Evolutionary conservation across 2,113 vertebrate genomes (phyloP), one percentile per base, ranked within the genome.

Genomic region (Saccopteryx bilineata): DNA sequence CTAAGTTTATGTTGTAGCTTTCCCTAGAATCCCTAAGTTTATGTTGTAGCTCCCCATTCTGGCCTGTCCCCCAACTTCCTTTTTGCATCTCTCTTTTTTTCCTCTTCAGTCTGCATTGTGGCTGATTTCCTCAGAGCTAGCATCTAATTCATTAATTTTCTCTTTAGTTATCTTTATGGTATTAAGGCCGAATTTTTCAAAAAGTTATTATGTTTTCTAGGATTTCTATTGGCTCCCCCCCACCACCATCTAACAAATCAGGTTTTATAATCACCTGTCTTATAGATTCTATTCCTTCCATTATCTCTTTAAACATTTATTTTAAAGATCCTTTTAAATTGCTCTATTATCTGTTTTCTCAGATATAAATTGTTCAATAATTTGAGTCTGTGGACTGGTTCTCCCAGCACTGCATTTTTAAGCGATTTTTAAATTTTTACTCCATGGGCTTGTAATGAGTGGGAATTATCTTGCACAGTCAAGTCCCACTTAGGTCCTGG

Each of bases 301-400:
- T n/a, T 24, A n/a, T 50, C 24, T 87, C 61, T 82, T 82, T 85
- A 14, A 92, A 80, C 21, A 76, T 82, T 96, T 94, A 28, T 78
- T 95, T 81, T 83, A 31, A 85, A 75, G 78, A 88, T 75, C 21
- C 69, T 81, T 81, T 69, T 48, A 81, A 19, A 68, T 69, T 82
- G 54, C 18, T 90, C 54, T 85, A 2, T 81, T n/a, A 87, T 69
- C 21, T 92, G 52, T 23, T 78, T 76, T 15, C 66, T 90, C n/a
- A 66, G 39, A 52, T 82, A 46, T 79, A 12, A 80, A 74, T 39
- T 93, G 48, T 75, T 60, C 68, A 75, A 9, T 52, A 86, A 56
- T 52, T 76, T 71, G 19, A 13, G 48, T 82, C n/a, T 50, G 19
- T 48, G 19, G 52, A 54, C 58, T 81, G 66, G n/a, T 23, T 74